Evolutionary conservation across 2,113 vertebrate species (phyloP), one percentile per base, ranked within the genome.

Genomic region (Canis aureus): DNA sequence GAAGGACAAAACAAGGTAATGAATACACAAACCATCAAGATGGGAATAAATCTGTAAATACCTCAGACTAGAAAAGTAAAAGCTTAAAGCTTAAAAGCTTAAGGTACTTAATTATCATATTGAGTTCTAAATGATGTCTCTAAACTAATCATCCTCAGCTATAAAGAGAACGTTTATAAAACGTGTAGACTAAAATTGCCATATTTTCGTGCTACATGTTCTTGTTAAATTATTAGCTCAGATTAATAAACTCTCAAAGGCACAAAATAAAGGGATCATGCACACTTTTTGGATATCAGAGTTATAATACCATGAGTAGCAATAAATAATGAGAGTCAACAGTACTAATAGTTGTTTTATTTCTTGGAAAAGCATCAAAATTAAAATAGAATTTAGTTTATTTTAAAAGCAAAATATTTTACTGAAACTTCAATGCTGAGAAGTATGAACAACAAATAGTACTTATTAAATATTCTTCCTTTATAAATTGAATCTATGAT

Each of bases 151-250:
- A 94, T 59, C 23, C 32, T 55, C 35, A 59, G 6, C 11, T 87
- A 57, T 74, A 78, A 95, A 90, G 2, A 94, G 32, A 96, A 89
- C 0, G 19, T 5, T 71, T 76, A 95, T 32, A 62, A 94, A 83
- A 71, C 22, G 32, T 62, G 29, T 38, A 67, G 57, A 66, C 27
- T 66, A 74, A 90, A 95, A 80, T 2, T 96, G 49, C 11, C 71
- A 91, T 71, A 94, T 6, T 80, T 91, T 64, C 23, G 20, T 69
- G 60, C 11, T 55, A 82, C 5, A 71, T 23, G 53, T 32, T 85
- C 94, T 73, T 87, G 57, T 91, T 83, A 97, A 92, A 86, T 87
- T 87, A 83, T 93, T 38, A 93, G 60, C 9, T 95, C 29, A 83
- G 29, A 35, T 91, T 83, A 89, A 87, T 55, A 49, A 9, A 88